These are phyloP conservation scores for Stramonita haemastoma DNA, from an alignment of 2,888 invertebrate species.

Conservation along the genomic window DNA sequence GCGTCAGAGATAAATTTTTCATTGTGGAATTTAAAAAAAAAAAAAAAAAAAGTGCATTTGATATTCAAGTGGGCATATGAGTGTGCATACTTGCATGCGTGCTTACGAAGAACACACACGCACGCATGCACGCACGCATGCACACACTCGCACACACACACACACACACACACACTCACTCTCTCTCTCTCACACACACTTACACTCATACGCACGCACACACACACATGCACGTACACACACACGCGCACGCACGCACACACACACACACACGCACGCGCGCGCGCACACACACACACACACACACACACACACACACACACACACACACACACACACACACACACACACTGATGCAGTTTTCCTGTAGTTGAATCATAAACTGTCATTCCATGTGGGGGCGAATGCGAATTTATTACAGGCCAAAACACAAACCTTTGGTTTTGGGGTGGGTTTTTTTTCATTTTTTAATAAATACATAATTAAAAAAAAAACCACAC, in stretches of 20 bases:
- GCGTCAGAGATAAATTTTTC: too few relatives aligned
- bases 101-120: not conserved
- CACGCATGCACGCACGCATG: not conserved
- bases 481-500: too few relatives aligned
- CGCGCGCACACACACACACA: too few relatives aligned
- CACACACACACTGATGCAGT: not conserved
- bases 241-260: not conserved
- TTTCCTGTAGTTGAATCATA: too few relatives aligned
- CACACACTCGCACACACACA: not conserved
- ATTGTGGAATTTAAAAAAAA: too few relatives aligned
- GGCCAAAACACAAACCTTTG: too few relatives aligned
- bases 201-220: not conserved
- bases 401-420: too few relatives aligned
- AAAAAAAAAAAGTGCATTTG: not conserved
- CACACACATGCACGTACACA: not conserved
- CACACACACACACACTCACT: not conserved
- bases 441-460: too few relatives aligned
- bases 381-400: too few relatives aligned
- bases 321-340: not conserved
- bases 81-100: not conserved
- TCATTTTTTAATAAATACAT: too few relatives aligned
- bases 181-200: too few relatives aligned
- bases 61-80: not conserved
- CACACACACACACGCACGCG: not conserved
- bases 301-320: too few relatives aligned